Percentiles rank a stretch among this genome's conserved stretches.
phyloP scores from a whole-genome alignment of 2,888 invertebrate genomes.

The Gastracanthus pulcherrimus region DNA sequence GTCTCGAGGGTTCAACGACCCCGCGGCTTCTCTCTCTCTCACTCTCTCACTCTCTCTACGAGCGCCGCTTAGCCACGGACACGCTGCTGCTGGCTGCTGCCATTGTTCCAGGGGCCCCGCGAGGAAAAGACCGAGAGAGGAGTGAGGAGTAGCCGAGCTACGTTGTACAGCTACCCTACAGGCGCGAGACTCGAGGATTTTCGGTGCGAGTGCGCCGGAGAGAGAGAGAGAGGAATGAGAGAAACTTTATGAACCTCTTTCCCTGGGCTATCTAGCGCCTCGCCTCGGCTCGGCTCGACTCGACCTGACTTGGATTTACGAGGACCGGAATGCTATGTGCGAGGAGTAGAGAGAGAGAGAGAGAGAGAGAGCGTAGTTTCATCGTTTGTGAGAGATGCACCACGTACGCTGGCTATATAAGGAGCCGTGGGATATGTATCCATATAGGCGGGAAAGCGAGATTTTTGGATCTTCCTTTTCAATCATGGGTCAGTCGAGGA shows the following conservation, averaged over 20 bases:
- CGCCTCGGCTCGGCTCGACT: no score
- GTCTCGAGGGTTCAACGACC: conserved; percentile 56
- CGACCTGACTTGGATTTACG: neutral
- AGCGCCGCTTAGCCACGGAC: conserved; percentile 40
- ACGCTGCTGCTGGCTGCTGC: neutral
- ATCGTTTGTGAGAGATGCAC: neutral
- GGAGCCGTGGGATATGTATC: neutral
- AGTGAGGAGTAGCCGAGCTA: neutral
- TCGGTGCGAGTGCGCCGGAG: no score
- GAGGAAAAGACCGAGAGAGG: neutral
- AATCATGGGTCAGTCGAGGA: no score
- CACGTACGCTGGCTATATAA: neutral
- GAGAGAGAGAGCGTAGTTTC: no score
- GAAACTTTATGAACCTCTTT: neutral
- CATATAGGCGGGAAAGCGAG: neutral
- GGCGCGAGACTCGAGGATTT: neutral
- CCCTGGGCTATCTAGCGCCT: no score
- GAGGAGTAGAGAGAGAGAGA: no score
- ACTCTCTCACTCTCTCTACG: no score
- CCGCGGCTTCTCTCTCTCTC: conserved; percentile 8
- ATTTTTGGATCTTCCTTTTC: neutral
- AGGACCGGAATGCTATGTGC: no score
- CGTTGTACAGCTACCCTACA: neutral
- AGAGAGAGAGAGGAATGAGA: no score
- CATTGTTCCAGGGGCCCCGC: conserved; percentile 38